Base-by-base conservation (phyloP, 2,113 vertebrate species). In the Ochotona princeps region DNA sequence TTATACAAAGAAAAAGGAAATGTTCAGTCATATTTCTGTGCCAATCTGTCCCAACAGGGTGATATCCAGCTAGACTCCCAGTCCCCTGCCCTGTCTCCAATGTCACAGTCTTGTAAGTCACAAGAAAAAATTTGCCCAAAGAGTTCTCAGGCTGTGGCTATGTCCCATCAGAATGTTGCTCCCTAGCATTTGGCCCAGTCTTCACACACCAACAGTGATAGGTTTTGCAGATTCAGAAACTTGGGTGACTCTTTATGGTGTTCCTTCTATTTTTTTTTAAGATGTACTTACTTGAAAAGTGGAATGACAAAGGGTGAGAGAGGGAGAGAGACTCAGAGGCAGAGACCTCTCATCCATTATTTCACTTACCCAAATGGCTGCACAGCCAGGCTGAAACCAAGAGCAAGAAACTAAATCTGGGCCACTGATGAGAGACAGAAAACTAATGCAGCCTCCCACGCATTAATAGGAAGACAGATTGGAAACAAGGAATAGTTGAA, bases 11-110 rank as follows among this genome's bases (percentile, higher is more conserved):
- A 94, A 93, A 82, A 96, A 94, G 51, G 89, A 92, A 98, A 96
- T 49, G 86, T 15, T 85, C 69, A 92, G 85, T 93, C 67, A 72
- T 67, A 66, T 92, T 96, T 97, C 95, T 93, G 94, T 97, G 74
- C 66, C 89, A 91, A 87, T 93, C 93, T 97, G 96, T 95, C 96
- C 97, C 94, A 97, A 95, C 80, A 96, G 65, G 85, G 87, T 90
- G 92, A 96, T 91, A 92, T 94, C 87, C 94, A 97, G 94, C 94
- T 96, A 94, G 90, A 97, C 92, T 96, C 94, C 57, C 1, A 95
- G 94, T 89, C 94, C 92, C 75, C 32, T 47, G 92, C 83, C 91
- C 81, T 74, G 93, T 96, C 80, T 96, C 95, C 84, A 93, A 95
- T 90, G 51, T 91, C 82, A 81, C 12, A 44, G 61, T 0, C 0